These are phyloP conservation scores for Plotosus lineatus DNA, from an alignment of 2,113 vertebrate species.

Conservation along the genomic window DNA sequence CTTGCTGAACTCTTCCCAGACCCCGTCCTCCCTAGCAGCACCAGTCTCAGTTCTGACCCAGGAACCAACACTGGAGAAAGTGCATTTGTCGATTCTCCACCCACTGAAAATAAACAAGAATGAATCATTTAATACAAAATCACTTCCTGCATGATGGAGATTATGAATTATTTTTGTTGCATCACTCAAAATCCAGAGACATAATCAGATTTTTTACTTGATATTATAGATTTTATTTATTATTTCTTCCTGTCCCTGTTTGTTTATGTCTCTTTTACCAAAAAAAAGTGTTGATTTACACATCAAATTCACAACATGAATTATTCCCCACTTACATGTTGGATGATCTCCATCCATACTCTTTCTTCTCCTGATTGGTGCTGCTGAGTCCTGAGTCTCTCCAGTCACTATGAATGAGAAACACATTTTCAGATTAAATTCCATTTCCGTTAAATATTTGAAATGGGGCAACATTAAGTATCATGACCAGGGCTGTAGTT, in stretches of 20 bases:
- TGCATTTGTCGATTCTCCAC: too few species aligned
- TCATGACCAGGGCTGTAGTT: too few species aligned
- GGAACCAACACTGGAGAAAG: too few species aligned
- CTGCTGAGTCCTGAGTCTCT: neutral
- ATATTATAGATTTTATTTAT: too few species aligned
- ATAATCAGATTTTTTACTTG: neutral
- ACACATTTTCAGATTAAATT: neutral
- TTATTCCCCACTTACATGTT: too few species aligned
- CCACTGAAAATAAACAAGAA: too few species aligned
- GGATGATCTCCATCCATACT: neutral
- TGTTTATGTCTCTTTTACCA: neutral
- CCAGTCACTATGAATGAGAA: neutral
- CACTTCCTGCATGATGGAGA: too few species aligned
- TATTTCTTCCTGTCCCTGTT: neutral
- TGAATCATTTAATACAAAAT: too few species aligned
- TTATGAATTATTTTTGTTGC: too few species aligned
- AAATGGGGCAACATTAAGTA: neutral
- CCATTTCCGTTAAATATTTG: neutral
- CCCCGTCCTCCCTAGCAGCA: constrained; percentile 1
- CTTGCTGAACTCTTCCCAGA: constrained; percentile 48
- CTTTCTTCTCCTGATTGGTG: constrained; percentile 9
- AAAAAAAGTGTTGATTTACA: neutral
- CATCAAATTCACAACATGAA: neutral
- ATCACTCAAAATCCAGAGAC: neutral
- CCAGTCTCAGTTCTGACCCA: too few species aligned